Base-by-base conservation (phyloP, 1,140 invertebrate genomes). In the Eupristina koningsbergeri region DNA sequence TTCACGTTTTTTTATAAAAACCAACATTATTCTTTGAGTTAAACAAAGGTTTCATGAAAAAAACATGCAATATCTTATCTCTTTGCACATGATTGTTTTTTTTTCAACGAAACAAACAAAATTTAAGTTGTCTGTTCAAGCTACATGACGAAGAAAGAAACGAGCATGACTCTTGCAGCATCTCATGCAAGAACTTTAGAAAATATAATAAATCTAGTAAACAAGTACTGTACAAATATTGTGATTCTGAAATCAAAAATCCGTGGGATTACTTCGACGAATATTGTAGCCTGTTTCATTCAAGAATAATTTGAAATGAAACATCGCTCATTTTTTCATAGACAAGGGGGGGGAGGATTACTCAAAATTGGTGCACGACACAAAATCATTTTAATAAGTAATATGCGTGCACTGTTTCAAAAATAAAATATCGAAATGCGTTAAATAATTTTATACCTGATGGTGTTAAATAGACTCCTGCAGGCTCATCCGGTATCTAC, bases 241-340 rank as follows among this genome's bases (percentile, higher is more conserved):
- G 34, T 71, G 69, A 39, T n/a, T 80, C 36, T 84, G 69, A 80
- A 76, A 80, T 84, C 69, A 58, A 84, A 84, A 79, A 80, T 84
- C 82, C 69, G 71, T 31, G 47, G 67, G 71, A 75, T 75, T 76
- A 63, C 78, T 84, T 80, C 61, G 77, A 84, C 39, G 77, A 84
- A 75, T 36, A 39, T 79, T 67, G 34, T 47, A 69, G 71, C 69
- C 61, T 80, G 41, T 80, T 71, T 45, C 26, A 80, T 84, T 84
- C 61, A 84, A 84, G 67, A 26, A 67, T 53, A 67, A 80, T 71
- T 84, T 84, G 78, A 84, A 80, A 80, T 45, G 47, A 84, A 45
- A 76, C 69, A 67, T 75, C 29, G 39, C 41, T 80, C 26, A 50
- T 83, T 80, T 1, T 79, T 80, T 80, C 39, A 39, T 74, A 22